Evolutionary conservation across 2,888 invertebrate genomes (phyloP).

Genomic region (Drosophila antonietae): DNA sequence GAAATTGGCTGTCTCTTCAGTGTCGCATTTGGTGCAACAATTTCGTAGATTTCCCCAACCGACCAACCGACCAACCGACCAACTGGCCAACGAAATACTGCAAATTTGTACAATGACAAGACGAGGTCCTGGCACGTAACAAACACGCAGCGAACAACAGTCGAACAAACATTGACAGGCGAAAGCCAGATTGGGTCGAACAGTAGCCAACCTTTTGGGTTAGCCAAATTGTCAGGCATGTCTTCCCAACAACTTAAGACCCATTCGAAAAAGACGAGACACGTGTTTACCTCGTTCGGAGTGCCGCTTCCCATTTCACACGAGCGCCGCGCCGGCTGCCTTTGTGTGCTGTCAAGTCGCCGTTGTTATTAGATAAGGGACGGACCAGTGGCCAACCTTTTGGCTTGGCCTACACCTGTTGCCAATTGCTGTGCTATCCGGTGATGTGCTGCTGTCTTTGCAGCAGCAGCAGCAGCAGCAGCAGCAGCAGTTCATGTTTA

Average conservation of each 20-base stretch:
- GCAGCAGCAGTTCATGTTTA: slow-evolving; percentile 71
- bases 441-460: slow-evolving; percentile 20
- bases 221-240: slow-evolving; percentile 48
- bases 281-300: slow-evolving; percentile 53
- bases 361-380: slow-evolving; percentile 64
- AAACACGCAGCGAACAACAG: slow-evolving; percentile 59
- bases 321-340: slow-evolving; percentile 8
- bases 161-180: slow-evolving; percentile 64
- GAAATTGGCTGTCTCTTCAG: slow-evolving; percentile 67
- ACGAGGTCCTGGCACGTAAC: slow-evolving; percentile 64
- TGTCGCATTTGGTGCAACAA: slow-evolving; percentile 70
- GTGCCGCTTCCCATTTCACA: slow-evolving; percentile 42
- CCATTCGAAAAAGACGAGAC: slow-evolving; percentile 53
- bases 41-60: slow-evolving; percentile 73
- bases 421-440: slow-evolving; percentile 64
- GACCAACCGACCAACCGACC: slow-evolving; percentile 37
- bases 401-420: slow-evolving; percentile 69
- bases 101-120: slow-evolving; percentile 72
- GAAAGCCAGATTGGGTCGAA: slow-evolving; percentile 61
- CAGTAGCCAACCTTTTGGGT: slow-evolving; percentile 30
- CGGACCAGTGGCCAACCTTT: slow-evolving; percentile 52
- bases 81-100: slow-evolving; percentile 52
- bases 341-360: slow-evolving; percentile 60
- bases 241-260: slow-evolving; percentile 64
- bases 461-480: slow-evolving; percentile 47